phyloP scores from a whole-genome alignment of 2,113 vertebrate species.

The Tetraodon nigroviridis region DNA sequence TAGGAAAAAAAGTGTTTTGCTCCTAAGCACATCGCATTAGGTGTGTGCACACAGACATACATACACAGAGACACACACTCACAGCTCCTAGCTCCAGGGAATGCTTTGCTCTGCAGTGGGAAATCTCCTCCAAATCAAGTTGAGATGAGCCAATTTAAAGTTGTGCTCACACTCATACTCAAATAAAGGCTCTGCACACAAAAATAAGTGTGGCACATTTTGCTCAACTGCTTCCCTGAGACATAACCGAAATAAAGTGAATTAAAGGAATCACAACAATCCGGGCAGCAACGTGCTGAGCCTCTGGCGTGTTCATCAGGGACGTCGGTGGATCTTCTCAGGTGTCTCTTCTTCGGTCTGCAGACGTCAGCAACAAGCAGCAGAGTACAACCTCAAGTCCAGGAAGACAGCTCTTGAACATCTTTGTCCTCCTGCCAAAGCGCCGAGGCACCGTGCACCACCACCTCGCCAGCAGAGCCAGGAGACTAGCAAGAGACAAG shows the following conservation, averaged over 20 bases:
- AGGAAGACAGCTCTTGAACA: conserved; percentile 30
- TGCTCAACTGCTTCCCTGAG: neutral
- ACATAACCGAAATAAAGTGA: neutral
- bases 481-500: conserved; percentile 53
- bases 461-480: conserved; percentile 42
- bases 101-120: neutral
- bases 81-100: neutral
- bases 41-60: neutral
- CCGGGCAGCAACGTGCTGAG: neutral
- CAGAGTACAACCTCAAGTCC: conserved; percentile 22
- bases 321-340: conserved; percentile 16
- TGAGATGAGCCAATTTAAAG: conserved; percentile 2
- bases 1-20: neutral
- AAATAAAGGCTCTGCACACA: neutral
- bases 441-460: conserved; percentile 47
- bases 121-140: conserved; percentile 8
- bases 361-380: conserved; percentile 53
- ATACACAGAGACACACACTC: neutral
- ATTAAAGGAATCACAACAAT: neutral
- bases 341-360: conserved; percentile 22
- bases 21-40: neutral
- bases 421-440: conserved; percentile 55
- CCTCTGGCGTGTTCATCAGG: conserved; percentile 4
- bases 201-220: neutral
- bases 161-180: neutral